Conservation (phyloP, 2,797 vertebrate species). For the Epinephelus coioides region DNA sequence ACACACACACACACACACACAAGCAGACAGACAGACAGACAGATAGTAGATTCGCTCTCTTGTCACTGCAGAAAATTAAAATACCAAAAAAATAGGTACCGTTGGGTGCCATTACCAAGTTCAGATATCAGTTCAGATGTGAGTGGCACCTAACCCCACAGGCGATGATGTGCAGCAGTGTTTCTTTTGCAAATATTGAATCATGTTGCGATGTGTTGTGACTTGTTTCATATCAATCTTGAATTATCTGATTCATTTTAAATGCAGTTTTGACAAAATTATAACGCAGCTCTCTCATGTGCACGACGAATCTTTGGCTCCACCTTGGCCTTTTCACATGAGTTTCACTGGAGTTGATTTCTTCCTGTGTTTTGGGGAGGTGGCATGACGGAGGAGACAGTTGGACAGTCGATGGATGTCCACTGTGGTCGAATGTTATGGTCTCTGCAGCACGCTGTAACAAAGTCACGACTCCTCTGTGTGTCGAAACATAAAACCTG, state of each 20-base stretch:
- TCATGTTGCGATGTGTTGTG: not conserved
- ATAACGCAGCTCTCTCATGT: not conserved
- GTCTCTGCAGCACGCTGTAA: not conserved
- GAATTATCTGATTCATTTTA: not conserved
- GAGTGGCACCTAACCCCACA: too few relatives aligned
- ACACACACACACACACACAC: too few relatives aligned
- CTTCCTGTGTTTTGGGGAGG: not conserved
- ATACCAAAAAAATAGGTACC: too few relatives aligned
- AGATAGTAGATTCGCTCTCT: too few relatives aligned
- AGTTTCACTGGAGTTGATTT: not conserved
- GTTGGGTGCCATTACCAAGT: too few relatives aligned
- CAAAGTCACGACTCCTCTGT: conserved; percentile 11
- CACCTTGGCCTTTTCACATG: not conserved
- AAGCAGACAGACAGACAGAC: too few relatives aligned
- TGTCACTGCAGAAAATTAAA: too few relatives aligned
- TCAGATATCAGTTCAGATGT: too few relatives aligned
- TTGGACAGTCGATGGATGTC: not conserved
- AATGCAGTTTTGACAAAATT: not conserved
- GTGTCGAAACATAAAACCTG: conserved; percentile 42
- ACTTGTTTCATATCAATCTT: not conserved
- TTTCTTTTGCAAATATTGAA: not conserved
- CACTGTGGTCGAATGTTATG: not conserved
- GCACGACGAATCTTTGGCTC: not conserved
- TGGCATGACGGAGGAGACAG: not conserved
- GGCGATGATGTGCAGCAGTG: too few relatives aligned